Conservation (phyloP, 1,140 invertebrate genomes). For the Harpegnathos saltator region DNA sequence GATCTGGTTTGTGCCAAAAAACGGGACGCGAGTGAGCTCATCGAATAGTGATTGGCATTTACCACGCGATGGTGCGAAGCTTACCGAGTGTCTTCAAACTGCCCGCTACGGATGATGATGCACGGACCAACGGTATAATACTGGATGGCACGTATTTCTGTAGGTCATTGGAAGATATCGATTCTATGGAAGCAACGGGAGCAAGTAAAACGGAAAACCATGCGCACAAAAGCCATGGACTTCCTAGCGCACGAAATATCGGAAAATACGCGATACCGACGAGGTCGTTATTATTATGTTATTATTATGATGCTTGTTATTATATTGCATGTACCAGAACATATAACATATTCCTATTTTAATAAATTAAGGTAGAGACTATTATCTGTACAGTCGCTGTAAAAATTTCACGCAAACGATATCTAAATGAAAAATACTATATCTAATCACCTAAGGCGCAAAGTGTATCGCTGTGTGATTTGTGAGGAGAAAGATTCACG, state of each 20-base stretch:
- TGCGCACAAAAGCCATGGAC: constrained; percentile 25
- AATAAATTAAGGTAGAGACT: not conserved
- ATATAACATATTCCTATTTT: not conserved
- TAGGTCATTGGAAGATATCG: constrained; percentile 43
- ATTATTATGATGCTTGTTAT: constrained; percentile 21
- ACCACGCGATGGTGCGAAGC: constrained; percentile 35
- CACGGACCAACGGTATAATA: constrained; percentile 11
- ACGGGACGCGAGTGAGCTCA: constrained; percentile 35
- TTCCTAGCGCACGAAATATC: constrained; percentile 34
- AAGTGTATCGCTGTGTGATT: no score
- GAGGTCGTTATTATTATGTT: not conserved
- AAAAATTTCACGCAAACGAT: not conserved
- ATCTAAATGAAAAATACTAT: no score
- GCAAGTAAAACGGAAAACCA: constrained; percentile 34
- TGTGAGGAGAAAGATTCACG: no score
- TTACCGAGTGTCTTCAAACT: constrained; percentile 41
- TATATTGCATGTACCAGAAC: not conserved
- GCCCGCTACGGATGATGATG: constrained; percentile 15
- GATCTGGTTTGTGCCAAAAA: constrained; percentile 48
- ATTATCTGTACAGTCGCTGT: not conserved
- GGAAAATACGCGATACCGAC: constrained; percentile 6
- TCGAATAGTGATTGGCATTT: constrained; percentile 29
- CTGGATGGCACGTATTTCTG: constrained; percentile 37
- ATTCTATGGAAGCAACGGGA: constrained; percentile 24
- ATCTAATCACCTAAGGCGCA: no score